Percentiles rank a stretch among this genome's conserved stretches.
phyloP scores from a whole-genome alignment of 2,888 invertebrate genomes.

The Steinernema scapterisci region DNA sequence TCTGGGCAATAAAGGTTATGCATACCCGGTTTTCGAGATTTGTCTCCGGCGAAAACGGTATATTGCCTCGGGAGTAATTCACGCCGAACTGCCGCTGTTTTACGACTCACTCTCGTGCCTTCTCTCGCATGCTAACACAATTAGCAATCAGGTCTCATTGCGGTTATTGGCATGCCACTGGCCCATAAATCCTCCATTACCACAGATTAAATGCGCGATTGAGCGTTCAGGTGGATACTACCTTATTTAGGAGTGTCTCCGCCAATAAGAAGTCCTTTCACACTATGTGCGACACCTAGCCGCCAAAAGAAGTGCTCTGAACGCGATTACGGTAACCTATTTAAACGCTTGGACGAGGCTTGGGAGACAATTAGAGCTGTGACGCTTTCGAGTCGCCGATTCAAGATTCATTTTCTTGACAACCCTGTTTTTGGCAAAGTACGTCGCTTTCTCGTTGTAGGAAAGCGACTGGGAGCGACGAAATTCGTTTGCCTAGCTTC shows the following conservation, averaged over 20 bases:
- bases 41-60: slow-evolving; percentile 11
- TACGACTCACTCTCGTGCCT: slow-evolving; percentile 28
- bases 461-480: neutral
- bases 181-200: slow-evolving; percentile 32
- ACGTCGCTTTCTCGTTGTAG: neutral
- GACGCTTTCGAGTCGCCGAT: slow-evolving; percentile 4
- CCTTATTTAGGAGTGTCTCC: slow-evolving; percentile 26
- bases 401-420: neutral
- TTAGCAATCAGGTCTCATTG: slow-evolving; percentile 31
- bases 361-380: neutral
- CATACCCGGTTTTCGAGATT: neutral
- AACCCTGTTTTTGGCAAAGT: slow-evolving; percentile 5
- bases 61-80: slow-evolving; percentile 29
- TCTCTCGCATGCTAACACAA: slow-evolving; percentile 33
- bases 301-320: neutral
- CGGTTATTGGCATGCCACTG: slow-evolving; percentile 30
- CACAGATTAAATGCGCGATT: slow-evolving; percentile 28
- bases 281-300: neutral
- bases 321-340: slow-evolving; percentile 5
- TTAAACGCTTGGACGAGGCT: neutral
- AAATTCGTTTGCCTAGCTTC: neutral
- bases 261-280: slow-evolving; percentile 2
- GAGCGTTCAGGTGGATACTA: slow-evolving; percentile 30
- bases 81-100: slow-evolving; percentile 12
- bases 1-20: neutral